Conservation (phyloP, 1,140 invertebrate genomes). For the Choristoneura fumiferana region DNA sequence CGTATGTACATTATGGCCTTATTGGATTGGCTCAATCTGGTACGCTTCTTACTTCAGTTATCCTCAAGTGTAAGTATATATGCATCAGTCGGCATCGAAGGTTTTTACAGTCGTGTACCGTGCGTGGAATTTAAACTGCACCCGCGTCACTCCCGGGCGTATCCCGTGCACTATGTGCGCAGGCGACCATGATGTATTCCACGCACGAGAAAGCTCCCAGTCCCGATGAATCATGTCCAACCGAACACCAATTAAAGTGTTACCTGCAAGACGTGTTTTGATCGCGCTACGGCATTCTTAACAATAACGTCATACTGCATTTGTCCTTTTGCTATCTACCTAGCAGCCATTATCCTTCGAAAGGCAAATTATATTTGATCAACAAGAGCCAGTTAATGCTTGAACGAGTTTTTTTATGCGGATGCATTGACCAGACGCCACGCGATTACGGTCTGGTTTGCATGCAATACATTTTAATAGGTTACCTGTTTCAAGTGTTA, state of each 20-base stretch:
- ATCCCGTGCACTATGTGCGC: slow-evolving; percentile 38
- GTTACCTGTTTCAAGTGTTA: slow-evolving; percentile 12
- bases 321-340: not conserved
- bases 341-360: not conserved
- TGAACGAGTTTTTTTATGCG: slow-evolving; percentile 3
- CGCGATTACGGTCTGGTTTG: slow-evolving; percentile 1
- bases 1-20: too few species aligned
- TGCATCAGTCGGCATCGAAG: too few species aligned
- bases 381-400: not conserved
- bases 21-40: too few species aligned
- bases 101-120: not conserved
- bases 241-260: slow-evolving; percentile 50
- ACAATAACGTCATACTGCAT: not conserved
- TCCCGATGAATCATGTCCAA: slow-evolving; percentile 40
- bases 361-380: not conserved
- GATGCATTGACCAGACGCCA: slow-evolving; percentile 6
- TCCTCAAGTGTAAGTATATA: too few species aligned
- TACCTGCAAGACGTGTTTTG: slow-evolving; percentile 36
- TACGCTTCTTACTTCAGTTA: too few species aligned
- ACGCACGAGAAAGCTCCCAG: slow-evolving; percentile 31
- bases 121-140: slow-evolving; percentile 40
- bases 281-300: slow-evolving; percentile 20
- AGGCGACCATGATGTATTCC: too few species aligned
- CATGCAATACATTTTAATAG: not conserved
- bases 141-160: slow-evolving; percentile 32